Conservation (phyloP, 2,888 invertebrate genomes). For the Lepetodrilus schrolli region DNA sequence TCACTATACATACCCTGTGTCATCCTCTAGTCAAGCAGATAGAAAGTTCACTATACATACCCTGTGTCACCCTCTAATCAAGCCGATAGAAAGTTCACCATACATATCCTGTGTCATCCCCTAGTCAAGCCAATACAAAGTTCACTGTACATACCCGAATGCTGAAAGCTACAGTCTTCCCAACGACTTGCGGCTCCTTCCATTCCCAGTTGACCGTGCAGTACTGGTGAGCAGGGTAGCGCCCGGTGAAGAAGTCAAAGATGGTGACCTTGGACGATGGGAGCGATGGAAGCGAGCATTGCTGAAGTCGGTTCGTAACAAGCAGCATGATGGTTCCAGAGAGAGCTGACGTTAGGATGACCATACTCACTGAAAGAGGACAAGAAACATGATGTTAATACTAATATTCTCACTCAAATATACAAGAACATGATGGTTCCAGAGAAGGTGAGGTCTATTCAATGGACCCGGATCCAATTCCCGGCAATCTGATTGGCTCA, state of each 20-base stretch:
- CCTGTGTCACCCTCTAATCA: too few species aligned
- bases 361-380: conserved; percentile 27
- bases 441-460: too few species aligned
- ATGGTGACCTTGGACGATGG: conserved; percentile 46
- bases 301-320: conserved; percentile 3
- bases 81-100: too few species aligned
- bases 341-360: conserved; percentile 14
- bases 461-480: too few species aligned
- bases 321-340: conserved; percentile 30
- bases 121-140: neutral
- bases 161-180: conserved; percentile 92
- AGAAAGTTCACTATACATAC: too few species aligned
- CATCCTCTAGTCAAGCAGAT: too few species aligned
- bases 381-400: neutral
- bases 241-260: conserved; percentile 91
- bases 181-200: conserved; percentile 91
- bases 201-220: conserved; percentile 92
- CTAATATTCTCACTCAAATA: neutral
- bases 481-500: too few species aligned
- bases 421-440: neutral
- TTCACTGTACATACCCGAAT: conserved; percentile 79
- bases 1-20: too few species aligned
- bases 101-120: too few species aligned
- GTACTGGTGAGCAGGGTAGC: conserved; percentile 90
- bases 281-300: conserved; percentile 28